phyloP scores from a whole-genome alignment of 2,113 vertebrate genomes.

The Poeciliopsis turrubarensis region DNA sequence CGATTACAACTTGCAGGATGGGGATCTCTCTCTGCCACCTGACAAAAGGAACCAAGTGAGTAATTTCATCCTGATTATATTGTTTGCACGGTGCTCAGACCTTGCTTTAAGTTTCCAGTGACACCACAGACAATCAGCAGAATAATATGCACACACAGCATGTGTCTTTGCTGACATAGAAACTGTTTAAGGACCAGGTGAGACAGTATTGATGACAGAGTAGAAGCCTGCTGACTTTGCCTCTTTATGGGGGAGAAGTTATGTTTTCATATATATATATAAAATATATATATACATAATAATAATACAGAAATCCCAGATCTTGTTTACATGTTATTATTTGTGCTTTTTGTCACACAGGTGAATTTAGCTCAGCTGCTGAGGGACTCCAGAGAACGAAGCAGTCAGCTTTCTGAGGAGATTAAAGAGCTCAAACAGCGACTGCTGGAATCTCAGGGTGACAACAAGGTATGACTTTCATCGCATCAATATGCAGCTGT shows the following conservation, averaged over 20 bases:
- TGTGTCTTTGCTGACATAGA: background rate
- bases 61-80: constrained; percentile 6
- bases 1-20: constrained; percentile 83
- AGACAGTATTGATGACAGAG: background rate
- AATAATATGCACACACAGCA: constrained; percentile 5
- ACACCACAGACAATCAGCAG: background rate
- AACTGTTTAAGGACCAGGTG: background rate
- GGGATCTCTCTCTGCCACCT: constrained; percentile 93
- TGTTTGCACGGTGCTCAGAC: background rate
- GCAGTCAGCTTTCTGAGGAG: constrained; percentile 88
- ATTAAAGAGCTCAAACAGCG: constrained; percentile 93
- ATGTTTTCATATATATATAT: background rate
- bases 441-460: constrained; percentile 91
- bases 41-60: constrained; percentile 96
- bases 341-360: constrained; percentile 68
- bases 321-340: background rate
- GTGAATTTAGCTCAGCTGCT: constrained; percentile 93
- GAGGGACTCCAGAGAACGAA: constrained; percentile 89
- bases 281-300: too few relatives aligned
- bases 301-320: background rate
- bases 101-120: background rate
- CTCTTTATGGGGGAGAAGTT: background rate
- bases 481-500: too few relatives aligned
- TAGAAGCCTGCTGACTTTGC: background rate
- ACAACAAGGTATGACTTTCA: constrained; percentile 89